Evolutionary conservation across 2,888 invertebrate species (phyloP).

Genomic region (Ochropacha duplaris): DNA sequence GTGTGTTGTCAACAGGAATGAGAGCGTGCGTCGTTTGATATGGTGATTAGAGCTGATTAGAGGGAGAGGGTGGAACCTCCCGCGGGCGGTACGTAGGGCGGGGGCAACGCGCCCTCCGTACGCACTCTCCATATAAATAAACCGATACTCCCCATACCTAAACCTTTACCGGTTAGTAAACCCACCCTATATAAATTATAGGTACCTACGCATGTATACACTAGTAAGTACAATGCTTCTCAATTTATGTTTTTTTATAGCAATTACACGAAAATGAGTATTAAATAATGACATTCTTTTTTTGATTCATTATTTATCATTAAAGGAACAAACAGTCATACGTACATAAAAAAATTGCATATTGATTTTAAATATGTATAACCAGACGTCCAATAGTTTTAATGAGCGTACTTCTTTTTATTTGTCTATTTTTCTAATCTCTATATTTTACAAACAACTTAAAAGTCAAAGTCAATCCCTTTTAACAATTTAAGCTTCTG

Average conservation of each 20-base stretch:
- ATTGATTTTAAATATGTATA: too few species aligned
- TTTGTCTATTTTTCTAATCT: too few species aligned
- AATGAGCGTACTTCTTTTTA: too few species aligned
- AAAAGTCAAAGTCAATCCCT: too few species aligned
- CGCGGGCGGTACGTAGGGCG: slow-evolving; percentile 35
- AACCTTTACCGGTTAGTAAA: slow-evolving; percentile 46
- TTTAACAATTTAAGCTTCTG: too few species aligned
- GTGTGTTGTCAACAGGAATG: slow-evolving; percentile 78
- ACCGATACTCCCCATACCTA: slow-evolving; percentile 72
- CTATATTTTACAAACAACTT: too few species aligned
- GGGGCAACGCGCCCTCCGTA: slow-evolving; percentile 58
- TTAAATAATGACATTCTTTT: too few species aligned
- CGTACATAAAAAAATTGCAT: too few species aligned
- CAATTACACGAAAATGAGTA: background rate
- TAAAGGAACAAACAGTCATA: too few species aligned
- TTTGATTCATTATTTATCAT: too few species aligned
- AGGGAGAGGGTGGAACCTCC: slow-evolving; percentile 53
- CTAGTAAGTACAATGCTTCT: slow-evolving; percentile 34
- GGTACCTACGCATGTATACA: slow-evolving; percentile 22
- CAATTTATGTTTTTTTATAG: slow-evolving; percentile 21
- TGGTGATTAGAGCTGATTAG: slow-evolving; percentile 83
- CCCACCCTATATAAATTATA: slow-evolving; percentile 50
- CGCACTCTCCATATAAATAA: slow-evolving; percentile 80
- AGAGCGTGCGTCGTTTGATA: slow-evolving; percentile 81
- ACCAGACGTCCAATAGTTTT: too few species aligned